phyloP scores from a whole-genome alignment of 2,797 vertebrate species.

The Hyperoplus immaculatus region DNA sequence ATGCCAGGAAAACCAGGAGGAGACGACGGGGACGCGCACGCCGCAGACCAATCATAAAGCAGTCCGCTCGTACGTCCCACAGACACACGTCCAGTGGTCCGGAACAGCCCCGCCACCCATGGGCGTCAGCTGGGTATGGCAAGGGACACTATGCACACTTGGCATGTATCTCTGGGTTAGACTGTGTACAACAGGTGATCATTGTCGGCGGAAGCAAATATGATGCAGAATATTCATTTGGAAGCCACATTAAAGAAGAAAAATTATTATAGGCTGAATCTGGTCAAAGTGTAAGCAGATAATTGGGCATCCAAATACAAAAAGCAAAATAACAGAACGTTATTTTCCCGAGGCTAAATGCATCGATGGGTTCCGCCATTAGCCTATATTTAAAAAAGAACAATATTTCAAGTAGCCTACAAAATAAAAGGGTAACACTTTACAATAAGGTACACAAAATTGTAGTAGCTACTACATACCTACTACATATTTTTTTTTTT shows the following conservation, averaged over 20 bases:
- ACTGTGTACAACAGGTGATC: neutral
- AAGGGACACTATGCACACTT: slow-evolving; percentile 9
- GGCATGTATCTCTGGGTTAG: neutral
- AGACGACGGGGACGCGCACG: slow-evolving; percentile 78
- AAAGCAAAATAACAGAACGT: neutral
- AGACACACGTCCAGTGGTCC: slow-evolving; percentile 24
- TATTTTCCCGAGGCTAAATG: no score
- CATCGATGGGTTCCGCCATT: no score
- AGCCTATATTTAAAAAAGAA: no score
- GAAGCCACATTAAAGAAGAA: no score
- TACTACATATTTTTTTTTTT: no score
- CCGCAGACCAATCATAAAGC: slow-evolving; percentile 74
- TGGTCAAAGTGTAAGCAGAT: neutral
- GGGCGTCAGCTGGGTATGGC: slow-evolving; percentile 64
- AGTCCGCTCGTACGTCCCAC: slow-evolving; percentile 63
- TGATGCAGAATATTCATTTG: neutral
- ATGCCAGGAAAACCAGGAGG: slow-evolving; percentile 83
- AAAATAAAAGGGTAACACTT: no score
- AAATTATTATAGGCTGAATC: no score
- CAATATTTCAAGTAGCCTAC: no score
- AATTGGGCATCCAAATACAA: neutral
- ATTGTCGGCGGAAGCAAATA: neutral
- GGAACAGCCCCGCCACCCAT: slow-evolving; percentile 72
- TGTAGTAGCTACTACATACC: no score
- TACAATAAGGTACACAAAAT: no score